Evolutionary conservation across 2,797 vertebrate genomes (phyloP).

Genomic region (Mormyrus hasselquistii): DNA sequence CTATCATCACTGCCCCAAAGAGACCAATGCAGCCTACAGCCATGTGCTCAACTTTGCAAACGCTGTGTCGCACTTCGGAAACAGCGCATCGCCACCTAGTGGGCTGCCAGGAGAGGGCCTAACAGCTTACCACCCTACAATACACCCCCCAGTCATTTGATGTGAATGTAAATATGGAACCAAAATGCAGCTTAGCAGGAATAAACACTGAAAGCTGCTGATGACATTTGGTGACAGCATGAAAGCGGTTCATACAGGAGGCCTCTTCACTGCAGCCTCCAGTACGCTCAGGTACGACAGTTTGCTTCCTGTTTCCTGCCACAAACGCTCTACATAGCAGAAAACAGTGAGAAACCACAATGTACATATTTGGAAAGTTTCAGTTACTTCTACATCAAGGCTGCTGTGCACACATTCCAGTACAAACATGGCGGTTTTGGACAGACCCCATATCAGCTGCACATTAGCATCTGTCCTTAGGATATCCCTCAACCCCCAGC

Average conservation of each 20-base stretch:
- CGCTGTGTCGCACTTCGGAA: neutral
- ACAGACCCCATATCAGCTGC: neutral
- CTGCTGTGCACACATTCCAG: neutral
- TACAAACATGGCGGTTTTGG: neutral
- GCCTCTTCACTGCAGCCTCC: neutral
- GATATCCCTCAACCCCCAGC: neutral
- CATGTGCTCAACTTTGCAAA: neutral
- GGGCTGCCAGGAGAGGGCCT: neutral
- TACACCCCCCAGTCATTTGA: neutral
- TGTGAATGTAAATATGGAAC: neutral
- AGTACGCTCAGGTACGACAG: constrained; percentile 20
- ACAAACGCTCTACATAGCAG: constrained; percentile 47
- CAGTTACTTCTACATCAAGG: neutral
- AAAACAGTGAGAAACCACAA: constrained; percentile 55
- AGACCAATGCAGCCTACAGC: neutral
- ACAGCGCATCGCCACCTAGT: neutral
- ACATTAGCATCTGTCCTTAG: neutral
- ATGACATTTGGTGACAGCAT: constrained; percentile 19
- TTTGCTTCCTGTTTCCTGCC: constrained; percentile 73
- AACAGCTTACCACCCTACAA: neutral
- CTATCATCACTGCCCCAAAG: neutral
- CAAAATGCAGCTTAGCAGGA: neutral
- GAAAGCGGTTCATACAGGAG: constrained; percentile 12
- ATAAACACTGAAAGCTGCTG: neutral
- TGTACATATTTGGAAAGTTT: constrained; percentile 44